A percentile compares a stretch with the other conserved stretches of the same genome.
Evolutionary conservation across 2,888 invertebrate species (phyloP).

Genomic region (Melanostoma scalare): DNA sequence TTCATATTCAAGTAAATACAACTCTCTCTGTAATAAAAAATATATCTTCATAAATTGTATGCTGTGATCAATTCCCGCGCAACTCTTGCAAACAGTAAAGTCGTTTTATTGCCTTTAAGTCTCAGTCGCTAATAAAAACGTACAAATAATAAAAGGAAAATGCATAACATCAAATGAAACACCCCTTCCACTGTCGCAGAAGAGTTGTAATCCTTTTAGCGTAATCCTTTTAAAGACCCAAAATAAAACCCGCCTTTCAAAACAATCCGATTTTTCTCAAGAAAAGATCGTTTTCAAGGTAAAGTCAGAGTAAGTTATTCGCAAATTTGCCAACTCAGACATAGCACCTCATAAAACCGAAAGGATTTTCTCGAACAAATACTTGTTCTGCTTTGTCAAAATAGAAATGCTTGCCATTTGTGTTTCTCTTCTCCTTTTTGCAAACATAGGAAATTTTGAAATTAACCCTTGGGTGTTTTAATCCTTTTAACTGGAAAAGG

Average conservation of each 20-base stretch:
- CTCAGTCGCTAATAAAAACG: conserved; percentile 17
- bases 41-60: neutral
- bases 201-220: conserved; percentile 80
- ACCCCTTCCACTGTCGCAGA: conserved; percentile 63
- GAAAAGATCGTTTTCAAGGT: conserved; percentile 13
- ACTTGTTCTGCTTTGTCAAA: conserved; percentile 7
- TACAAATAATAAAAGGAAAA: conserved; percentile 13
- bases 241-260: conserved; percentile 80
- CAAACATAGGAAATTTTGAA: conserved; percentile 25
- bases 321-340: conserved; percentile 61
- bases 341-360: conserved; percentile 54
- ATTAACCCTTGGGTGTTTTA: conserved; percentile 63
- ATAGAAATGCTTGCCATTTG: conserved; percentile 8
- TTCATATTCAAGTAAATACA: conserved; percentile 13
- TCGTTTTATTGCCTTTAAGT: neutral
- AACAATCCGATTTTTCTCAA: conserved; percentile 42
- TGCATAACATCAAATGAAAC: conserved; percentile 51
- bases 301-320: conserved; percentile 20
- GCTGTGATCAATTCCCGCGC: neutral
- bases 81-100: neutral
- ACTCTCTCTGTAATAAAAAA: conserved; percentile 8
- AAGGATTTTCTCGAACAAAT: conserved; percentile 4
- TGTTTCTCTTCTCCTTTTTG: conserved; percentile 24
- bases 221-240: conserved; percentile 81
- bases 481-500: conserved; percentile 78